A percentile compares a stretch with the other conserved stretches of the same genome.
phyloP scores from a whole-genome alignment of 2,113 vertebrate species.

The Alectura lathami region DNA sequence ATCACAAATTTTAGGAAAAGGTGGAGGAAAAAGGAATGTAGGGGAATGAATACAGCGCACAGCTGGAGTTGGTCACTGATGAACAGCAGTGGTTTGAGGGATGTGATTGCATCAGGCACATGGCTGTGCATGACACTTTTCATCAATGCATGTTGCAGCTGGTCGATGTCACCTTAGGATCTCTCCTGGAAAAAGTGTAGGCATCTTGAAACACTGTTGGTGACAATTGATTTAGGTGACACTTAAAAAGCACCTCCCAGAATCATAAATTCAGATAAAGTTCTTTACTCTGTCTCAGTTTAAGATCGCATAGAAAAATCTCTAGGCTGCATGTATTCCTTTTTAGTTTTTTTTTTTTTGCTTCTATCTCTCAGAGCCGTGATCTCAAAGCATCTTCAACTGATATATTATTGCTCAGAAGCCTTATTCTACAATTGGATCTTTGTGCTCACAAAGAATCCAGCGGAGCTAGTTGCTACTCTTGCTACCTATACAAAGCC shows the following conservation, averaged over 20 bases:
- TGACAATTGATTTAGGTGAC: background rate
- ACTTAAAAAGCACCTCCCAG: background rate
- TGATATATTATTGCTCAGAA: background rate
- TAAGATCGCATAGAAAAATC: background rate
- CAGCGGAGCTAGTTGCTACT: background rate
- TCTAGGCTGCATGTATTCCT: background rate
- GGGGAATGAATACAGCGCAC: background rate
- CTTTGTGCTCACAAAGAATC: background rate
- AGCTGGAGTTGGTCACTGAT: background rate
- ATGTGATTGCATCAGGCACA: background rate
- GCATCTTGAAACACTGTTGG: background rate
- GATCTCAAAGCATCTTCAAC: background rate
- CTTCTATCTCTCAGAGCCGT: background rate
- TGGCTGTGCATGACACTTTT: background rate
- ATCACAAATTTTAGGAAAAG: background rate
- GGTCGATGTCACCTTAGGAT: background rate
- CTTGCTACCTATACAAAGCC: background rate
- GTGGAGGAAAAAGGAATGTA: background rate
- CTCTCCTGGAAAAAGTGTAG: background rate
- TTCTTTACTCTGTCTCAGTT: background rate
- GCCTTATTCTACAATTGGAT: background rate
- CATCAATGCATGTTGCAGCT: background rate
- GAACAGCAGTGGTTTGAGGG: background rate
- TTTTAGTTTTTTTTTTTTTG: background rate
- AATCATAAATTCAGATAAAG: background rate